Evolutionary conservation across 2,888 invertebrate genomes (phyloP).

Genomic region (Eurois occulta): DNA sequence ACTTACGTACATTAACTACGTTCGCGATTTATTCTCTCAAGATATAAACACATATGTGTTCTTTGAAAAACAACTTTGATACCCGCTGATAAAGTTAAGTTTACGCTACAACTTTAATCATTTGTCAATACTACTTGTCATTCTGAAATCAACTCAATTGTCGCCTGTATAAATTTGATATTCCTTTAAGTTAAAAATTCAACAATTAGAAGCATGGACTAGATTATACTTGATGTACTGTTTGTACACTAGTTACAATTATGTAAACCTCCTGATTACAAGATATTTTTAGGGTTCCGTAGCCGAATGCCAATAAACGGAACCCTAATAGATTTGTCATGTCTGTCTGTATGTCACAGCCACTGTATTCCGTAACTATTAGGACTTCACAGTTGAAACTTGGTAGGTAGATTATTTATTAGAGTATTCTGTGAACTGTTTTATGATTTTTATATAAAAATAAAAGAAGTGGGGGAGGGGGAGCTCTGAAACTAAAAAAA

Average conservation of each 20-base stretch:
- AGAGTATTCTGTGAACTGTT: too few relatives aligned
- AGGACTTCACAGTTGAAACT: too few relatives aligned
- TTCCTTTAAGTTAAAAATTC: background rate
- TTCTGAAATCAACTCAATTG: background rate
- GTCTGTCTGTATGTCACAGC: too few relatives aligned
- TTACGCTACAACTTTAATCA: background rate
- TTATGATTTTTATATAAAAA: too few relatives aligned
- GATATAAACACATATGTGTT: background rate
- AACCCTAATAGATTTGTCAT: too few relatives aligned
- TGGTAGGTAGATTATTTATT: too few relatives aligned
- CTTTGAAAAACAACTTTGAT: conserved; percentile 2
- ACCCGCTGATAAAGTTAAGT: background rate
- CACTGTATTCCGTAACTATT: too few relatives aligned
- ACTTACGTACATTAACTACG: conserved; percentile 30
- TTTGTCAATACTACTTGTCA: background rate
- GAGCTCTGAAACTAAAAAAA: too few relatives aligned
- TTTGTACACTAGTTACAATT: conserved; percentile 47
- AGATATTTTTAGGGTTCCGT: too few relatives aligned
- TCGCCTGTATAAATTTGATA: background rate
- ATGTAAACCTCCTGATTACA: conserved; percentile 40
- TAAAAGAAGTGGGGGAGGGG: too few relatives aligned
- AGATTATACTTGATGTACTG: conserved; percentile 63
- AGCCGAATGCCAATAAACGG: too few relatives aligned
- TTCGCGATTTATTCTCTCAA: conserved; percentile 38
- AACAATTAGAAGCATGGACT: background rate